Evolutionary conservation across 2,888 invertebrate genomes (phyloP).

Genomic region (Cheilosia urbana): DNA sequence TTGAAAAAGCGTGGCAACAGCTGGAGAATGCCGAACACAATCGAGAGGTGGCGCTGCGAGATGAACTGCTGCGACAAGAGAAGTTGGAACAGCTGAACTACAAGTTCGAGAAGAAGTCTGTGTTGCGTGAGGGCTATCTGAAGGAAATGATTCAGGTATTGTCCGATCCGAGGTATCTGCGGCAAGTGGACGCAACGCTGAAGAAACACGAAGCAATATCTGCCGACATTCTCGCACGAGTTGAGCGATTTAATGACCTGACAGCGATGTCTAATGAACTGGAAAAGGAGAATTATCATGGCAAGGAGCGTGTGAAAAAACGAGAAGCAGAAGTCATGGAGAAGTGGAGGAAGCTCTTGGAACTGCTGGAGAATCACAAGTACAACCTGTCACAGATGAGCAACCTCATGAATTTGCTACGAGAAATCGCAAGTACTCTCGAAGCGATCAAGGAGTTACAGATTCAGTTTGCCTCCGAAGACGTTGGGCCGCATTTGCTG

Average conservation of each 20-base stretch:
- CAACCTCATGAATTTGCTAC: conserved; percentile 92
- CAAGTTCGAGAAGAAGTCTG: conserved; percentile 97
- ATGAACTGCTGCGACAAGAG: conserved; percentile 96
- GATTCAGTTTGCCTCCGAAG: conserved; percentile 89
- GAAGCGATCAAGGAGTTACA: conserved; percentile 93
- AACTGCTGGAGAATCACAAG: conserved; percentile 93
- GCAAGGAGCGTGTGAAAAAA: conserved; percentile 90
- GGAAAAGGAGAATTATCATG: conserved; percentile 95
- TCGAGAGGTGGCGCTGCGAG: conserved; percentile 95
- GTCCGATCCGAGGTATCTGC: conserved; percentile 94
- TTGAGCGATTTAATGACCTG: conserved; percentile 96
- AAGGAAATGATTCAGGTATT: conserved; percentile 99
- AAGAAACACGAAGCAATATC: conserved; percentile 99
- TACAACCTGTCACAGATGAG: conserved; percentile 91
- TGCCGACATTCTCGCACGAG: conserved; percentile 96
- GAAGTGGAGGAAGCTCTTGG: conserved; percentile 94
- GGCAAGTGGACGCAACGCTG: conserved; percentile 97
- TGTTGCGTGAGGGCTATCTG: conserved; percentile 96
- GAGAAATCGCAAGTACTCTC: conserved; percentile 96
- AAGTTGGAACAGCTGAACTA: conserved; percentile 96
- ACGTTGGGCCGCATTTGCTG: conserved; percentile 96
- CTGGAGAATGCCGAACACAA: conserved; percentile 97
- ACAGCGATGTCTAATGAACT: conserved; percentile 97
- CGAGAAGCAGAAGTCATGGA: conserved; percentile 89
- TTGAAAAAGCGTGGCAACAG: conserved; percentile 96